Conservation (phyloP, 2,113 vertebrate genomes). For the Motacilla alba region DNA sequence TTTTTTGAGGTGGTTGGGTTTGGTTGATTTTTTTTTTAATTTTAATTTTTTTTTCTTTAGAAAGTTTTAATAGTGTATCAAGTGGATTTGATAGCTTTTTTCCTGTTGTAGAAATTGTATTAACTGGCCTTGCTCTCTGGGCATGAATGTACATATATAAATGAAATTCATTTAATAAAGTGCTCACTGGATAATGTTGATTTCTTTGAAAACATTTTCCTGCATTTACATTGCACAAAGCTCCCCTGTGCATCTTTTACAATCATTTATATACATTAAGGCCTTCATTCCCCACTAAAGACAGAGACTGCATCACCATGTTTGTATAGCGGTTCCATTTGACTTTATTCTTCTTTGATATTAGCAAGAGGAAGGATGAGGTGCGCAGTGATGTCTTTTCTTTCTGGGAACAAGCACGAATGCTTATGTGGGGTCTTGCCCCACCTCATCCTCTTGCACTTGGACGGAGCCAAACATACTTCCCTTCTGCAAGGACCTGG, state of each 20-base stretch:
- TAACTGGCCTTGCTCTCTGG: background rate
- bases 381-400: background rate
- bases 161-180: background rate
- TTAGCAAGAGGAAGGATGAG: background rate
- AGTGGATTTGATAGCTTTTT: background rate
- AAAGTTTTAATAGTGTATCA: background rate
- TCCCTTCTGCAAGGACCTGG: rapidly evolving
- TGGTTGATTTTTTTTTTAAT: background rate
- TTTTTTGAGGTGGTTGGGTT: background rate
- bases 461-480: background rate
- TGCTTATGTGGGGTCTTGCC: background rate
- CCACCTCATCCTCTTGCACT: background rate
- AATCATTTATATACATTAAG: background rate
- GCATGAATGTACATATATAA: background rate
- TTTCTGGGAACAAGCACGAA: background rate
- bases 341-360: background rate
- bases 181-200: background rate
- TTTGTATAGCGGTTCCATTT: background rate
- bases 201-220: background rate
- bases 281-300: background rate
- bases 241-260: background rate
- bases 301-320: rapidly evolving
- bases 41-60: background rate
- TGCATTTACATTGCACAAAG: background rate
- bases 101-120: background rate